Conservation (phyloP, 23 tunicate genomes). For the Clavelina lepadiformis region DNA sequence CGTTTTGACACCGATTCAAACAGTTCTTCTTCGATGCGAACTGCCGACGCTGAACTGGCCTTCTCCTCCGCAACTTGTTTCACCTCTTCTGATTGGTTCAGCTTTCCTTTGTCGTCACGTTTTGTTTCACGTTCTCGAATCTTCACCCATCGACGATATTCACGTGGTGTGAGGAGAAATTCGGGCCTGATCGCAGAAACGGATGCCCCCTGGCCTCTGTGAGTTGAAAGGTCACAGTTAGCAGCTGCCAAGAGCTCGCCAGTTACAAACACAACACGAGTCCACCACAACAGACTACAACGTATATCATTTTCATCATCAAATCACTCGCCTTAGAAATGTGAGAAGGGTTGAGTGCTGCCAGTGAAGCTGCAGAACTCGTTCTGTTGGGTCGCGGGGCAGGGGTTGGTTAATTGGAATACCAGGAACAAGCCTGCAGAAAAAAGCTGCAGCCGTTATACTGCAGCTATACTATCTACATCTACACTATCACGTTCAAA, state of each 20-base stretch:
- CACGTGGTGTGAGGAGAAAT: constrained; percentile 72
- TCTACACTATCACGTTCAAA: too few species aligned
- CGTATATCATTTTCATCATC: background rate
- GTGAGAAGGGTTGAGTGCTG: constrained; percentile 87
- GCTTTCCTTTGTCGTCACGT: constrained; percentile 17
- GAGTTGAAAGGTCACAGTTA: too few species aligned
- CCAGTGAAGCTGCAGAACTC: constrained; percentile 89
- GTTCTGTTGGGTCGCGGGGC: constrained; percentile 78
- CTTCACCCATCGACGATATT: constrained; percentile 87
- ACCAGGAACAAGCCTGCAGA: constrained; percentile 74
- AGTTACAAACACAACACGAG: too few species aligned
- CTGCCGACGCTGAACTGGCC: constrained; percentile 8
- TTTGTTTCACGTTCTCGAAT: constrained; percentile 50
- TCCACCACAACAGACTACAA: too few species aligned
- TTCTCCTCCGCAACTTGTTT: constrained; percentile 4
- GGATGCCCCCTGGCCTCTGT: constrained; percentile 91
- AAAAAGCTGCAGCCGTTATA: background rate
- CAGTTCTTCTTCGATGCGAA: constrained; percentile 77
- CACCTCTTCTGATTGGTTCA: background rate
- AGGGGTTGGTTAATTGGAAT: constrained; percentile 84
- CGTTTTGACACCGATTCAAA: constrained; percentile 81
- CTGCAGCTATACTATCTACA: background rate
- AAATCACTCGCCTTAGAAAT: constrained; percentile 25
- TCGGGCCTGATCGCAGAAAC: constrained; percentile 91
- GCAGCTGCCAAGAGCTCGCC: too few species aligned